Conservation (phyloP, 1,140 invertebrate species). For the Ericerus pela region DNA sequence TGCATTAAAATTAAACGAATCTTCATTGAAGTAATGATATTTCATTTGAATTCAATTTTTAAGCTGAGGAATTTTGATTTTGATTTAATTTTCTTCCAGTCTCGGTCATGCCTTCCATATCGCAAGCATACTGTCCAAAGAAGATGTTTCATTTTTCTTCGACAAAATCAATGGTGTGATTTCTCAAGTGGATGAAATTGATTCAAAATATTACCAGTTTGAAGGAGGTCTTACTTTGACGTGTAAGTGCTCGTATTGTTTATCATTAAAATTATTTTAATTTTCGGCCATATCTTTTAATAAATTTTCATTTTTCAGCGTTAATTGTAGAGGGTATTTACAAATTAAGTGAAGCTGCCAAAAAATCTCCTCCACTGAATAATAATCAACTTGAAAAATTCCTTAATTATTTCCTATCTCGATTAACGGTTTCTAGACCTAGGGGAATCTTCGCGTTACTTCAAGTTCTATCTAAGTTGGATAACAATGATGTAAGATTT, state of each 20-base stretch:
- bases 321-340: slow-evolving; percentile 56
- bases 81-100: neutral
- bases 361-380: slow-evolving; percentile 52
- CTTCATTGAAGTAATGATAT: neutral
- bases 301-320: slow-evolving; percentile 31
- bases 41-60: neutral
- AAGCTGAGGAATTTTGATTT: no score
- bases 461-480: slow-evolving; percentile 56
- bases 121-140: neutral
- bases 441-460: slow-evolving; percentile 66
- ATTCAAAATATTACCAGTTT: slow-evolving; percentile 75
- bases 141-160: neutral
- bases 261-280: neutral
- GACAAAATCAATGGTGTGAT: neutral
- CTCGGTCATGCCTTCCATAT: neutral
- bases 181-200: slow-evolving; percentile 81
- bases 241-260: slow-evolving; percentile 19
- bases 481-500: slow-evolving; percentile 41
- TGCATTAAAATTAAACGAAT: neutral
- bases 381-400: slow-evolving; percentile 76
- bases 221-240: slow-evolving; percentile 61
- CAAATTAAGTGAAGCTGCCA: slow-evolving; percentile 49
- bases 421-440: slow-evolving; percentile 70
- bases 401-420: slow-evolving; percentile 77
- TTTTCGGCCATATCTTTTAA: neutral